A percentile compares a stretch with the other conserved stretches of the same genome.
Evolutionary conservation across 2,113 vertebrate species (phyloP).

Genomic region (Phalacrocorax pelagicus): DNA sequence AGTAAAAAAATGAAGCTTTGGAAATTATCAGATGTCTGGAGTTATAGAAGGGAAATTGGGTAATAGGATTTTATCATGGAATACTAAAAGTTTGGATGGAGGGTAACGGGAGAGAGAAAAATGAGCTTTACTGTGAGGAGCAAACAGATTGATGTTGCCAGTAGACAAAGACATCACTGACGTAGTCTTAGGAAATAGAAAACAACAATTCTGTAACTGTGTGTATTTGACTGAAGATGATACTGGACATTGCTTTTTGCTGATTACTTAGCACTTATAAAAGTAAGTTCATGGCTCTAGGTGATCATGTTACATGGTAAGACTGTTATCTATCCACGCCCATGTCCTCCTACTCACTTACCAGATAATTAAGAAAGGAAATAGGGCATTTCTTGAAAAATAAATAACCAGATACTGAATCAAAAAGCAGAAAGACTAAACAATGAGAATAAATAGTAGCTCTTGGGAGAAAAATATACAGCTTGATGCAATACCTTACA

Average conservation of each 20-base stretch:
- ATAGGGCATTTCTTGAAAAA: neutral
- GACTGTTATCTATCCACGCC: no score
- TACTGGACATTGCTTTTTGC: fast-evolving
- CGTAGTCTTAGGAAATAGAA: neutral
- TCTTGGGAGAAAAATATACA: neutral
- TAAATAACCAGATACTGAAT: neutral
- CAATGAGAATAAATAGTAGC: neutral
- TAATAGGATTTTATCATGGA: neutral
- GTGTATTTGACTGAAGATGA: fast-evolving
- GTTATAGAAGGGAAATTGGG: neutral
- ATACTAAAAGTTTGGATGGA: neutral
- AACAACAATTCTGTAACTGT: neutral
- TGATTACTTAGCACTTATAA: neutral
- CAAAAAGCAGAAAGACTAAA: neutral
- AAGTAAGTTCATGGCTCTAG: neutral
- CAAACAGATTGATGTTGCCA: neutral
- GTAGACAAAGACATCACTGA: neutral
- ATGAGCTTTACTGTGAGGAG: neutral
- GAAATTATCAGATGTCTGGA: neutral
- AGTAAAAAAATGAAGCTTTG: neutral
- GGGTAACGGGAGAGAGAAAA: neutral
- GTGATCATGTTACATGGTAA: neutral
- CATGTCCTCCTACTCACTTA: neutral
- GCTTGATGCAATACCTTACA: neutral
- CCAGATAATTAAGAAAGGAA: neutral